These are phyloP conservation scores for Pelecanus crispus DNA, from an alignment of 2,113 vertebrate genomes.

Conservation along the genomic window DNA sequence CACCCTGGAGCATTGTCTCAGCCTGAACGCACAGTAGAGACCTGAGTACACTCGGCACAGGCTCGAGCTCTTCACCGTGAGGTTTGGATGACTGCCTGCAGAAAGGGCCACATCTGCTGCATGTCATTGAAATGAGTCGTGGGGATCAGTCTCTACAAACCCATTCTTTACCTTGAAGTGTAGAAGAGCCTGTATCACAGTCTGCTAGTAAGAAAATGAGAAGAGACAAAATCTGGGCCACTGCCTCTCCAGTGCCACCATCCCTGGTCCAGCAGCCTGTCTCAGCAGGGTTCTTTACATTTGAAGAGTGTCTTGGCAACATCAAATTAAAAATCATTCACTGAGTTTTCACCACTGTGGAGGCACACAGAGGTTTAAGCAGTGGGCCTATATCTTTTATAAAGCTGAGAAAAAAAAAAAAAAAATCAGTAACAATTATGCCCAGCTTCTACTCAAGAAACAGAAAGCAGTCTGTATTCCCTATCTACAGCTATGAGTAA, in stretches of 20 bases:
- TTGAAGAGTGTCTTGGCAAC: not conserved
- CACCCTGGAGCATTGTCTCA: not conserved
- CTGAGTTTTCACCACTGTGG: not conserved
- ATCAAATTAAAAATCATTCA: not conserved
- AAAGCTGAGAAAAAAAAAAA: not conserved
- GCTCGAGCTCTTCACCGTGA: not conserved
- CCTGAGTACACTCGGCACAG: fast-evolving
- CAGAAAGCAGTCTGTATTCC: no score
- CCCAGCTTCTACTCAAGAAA: not conserved
- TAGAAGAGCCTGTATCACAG: not conserved
- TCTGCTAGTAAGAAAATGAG: not conserved
- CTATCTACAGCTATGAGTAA: not conserved
- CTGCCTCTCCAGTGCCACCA: not conserved
- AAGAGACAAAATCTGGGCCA: not conserved
- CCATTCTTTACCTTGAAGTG: not conserved
- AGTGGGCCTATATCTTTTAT: not conserved
- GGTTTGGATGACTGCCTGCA: not conserved
- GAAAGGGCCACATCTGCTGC: not conserved
- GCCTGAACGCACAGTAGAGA: not conserved
- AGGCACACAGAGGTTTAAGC: not conserved
- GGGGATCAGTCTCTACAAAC: not conserved
- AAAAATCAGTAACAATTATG: not conserved
- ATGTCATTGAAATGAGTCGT: not conserved
- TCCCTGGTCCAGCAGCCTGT: not conserved
- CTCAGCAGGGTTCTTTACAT: not conserved